Evolutionary conservation across 1,140 invertebrate species (phyloP).

Genomic region (Drosophila biarmipes): DNA sequence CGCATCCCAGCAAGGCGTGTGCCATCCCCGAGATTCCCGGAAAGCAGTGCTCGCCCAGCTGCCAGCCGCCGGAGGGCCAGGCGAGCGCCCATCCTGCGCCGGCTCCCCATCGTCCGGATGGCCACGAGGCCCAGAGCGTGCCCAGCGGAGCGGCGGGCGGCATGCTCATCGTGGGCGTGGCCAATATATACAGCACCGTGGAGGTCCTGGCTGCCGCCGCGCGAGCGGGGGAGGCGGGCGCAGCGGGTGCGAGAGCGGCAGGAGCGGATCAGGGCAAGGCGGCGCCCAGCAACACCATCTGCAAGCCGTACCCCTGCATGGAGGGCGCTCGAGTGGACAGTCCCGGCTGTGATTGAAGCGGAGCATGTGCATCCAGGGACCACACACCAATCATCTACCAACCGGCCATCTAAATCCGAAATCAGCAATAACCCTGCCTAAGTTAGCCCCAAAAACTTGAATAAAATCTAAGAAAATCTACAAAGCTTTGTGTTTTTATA

Average conservation of each 20-base stretch:
- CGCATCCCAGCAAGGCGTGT: conserved; percentile 61
- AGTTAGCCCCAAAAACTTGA: conserved; percentile 14
- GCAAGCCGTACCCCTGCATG: conserved; percentile 36
- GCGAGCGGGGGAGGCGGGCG: background rate
- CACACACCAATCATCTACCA: background rate
- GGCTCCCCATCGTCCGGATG: background rate
- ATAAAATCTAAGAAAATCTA: background rate
- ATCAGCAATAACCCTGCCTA: background rate
- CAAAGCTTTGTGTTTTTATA: background rate
- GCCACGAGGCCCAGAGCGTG: background rate
- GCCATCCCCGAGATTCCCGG: conserved; percentile 12
- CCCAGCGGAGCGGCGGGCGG: conserved; percentile 4
- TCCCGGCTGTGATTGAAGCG: background rate
- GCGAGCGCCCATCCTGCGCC: background rate
- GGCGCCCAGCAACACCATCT: background rate
- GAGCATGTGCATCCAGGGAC: background rate
- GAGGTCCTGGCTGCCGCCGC: conserved; percentile 1
- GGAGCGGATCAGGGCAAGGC: background rate
- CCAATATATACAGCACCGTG: conserved; percentile 23
- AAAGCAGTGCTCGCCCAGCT: conserved; percentile 45
- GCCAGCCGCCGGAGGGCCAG: background rate
- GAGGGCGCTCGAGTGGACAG: background rate
- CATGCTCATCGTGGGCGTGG: conserved; percentile 19
- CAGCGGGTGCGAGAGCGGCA: background rate
- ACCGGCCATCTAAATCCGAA: background rate